Evolutionary conservation across 2,113 vertebrate species (phyloP).

Genomic region (Paracanthobrama guichenoti): DNA sequence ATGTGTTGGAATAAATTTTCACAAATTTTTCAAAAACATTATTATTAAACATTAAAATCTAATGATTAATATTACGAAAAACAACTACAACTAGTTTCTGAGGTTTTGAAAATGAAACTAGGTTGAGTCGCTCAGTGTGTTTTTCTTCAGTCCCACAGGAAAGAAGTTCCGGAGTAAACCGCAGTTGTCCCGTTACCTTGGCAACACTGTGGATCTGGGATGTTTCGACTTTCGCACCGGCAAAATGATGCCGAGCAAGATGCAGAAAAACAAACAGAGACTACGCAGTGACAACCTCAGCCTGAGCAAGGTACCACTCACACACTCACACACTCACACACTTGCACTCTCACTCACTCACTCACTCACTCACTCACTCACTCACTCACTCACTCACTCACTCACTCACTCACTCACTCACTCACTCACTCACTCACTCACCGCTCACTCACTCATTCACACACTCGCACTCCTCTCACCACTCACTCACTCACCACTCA

Average conservation of each 20-base stretch:
- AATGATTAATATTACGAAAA: no score
- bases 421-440: no score
- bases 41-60: no score
- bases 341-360: no score
- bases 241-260: slow-evolving; percentile 89
- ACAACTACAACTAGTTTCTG: no score
- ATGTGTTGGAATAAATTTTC: no score
- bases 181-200: slow-evolving; percentile 85
- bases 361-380: fast-evolving
- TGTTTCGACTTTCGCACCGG: slow-evolving; percentile 89
- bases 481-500: no score
- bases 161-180: slow-evolving; percentile 91
- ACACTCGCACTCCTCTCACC: no score
- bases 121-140: background rate
- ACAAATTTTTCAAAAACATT: no score
- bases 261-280: slow-evolving; percentile 88
- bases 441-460: no score
- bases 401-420: fast-evolving
- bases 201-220: slow-evolving; percentile 84
- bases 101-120: background rate
- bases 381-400: fast-evolving
- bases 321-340: no score
- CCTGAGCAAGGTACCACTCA: slow-evolving; percentile 76
- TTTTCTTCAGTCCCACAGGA: slow-evolving; percentile 79
- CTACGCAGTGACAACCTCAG: slow-evolving; percentile 82